Conservation (phyloP, 1,140 invertebrate genomes). For the Anastrepha obliqua region DNA sequence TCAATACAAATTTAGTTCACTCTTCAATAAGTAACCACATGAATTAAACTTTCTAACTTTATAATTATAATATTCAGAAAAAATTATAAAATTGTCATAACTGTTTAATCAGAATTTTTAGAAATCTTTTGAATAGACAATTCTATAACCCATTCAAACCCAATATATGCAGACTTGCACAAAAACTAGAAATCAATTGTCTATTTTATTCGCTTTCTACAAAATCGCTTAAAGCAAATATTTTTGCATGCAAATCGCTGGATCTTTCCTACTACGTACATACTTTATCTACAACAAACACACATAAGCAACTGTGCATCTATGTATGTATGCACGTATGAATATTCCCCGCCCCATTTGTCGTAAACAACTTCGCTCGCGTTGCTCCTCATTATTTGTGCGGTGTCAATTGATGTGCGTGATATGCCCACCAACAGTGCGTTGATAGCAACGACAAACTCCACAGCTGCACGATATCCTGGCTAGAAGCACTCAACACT, state of each 20-base stretch:
- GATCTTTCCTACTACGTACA: too few species aligned
- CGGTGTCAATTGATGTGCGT: slow-evolving; percentile 28
- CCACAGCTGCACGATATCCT: slow-evolving; percentile 19
- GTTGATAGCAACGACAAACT: slow-evolving; percentile 31
- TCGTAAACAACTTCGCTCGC: background rate
- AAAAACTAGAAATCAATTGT: too few species aligned
- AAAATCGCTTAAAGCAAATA: background rate
- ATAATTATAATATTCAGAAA: too few species aligned
- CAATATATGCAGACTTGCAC: too few species aligned
- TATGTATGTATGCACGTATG: background rate
- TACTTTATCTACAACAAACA: background rate
- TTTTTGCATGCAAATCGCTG: too few species aligned
- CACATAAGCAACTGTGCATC: background rate
- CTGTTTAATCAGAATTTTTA: too few species aligned
- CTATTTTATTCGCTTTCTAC: background rate
- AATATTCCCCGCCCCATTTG: background rate
- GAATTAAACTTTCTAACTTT: too few species aligned
- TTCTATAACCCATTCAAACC: too few species aligned
- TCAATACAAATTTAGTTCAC: too few species aligned
- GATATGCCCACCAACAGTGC: slow-evolving; percentile 40
- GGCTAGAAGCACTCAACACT: background rate
- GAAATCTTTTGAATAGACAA: too few species aligned
- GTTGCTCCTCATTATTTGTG: slow-evolving; percentile 22
- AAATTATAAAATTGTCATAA: too few species aligned
- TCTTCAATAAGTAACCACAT: too few species aligned